phyloP scores from a whole-genome alignment of 2,797 vertebrate species.

The Brachyalestes nurse region DNA sequence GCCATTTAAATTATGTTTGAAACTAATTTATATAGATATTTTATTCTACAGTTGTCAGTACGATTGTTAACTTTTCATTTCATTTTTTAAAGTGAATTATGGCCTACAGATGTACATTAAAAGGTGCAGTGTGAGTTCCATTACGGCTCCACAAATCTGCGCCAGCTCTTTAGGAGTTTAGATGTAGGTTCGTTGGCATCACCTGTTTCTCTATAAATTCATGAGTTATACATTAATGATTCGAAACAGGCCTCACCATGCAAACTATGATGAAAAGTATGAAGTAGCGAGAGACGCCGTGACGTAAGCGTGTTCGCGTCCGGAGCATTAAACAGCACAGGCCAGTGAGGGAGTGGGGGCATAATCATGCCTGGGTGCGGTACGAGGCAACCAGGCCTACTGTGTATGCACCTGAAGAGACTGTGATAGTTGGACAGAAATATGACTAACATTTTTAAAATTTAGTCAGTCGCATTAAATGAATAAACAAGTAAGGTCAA shows the following conservation, averaged over 20 bases:
- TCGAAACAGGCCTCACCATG: neutral
- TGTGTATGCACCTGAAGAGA: too few species aligned
- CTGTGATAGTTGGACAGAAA: too few species aligned
- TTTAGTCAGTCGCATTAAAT: too few species aligned
- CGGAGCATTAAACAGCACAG: too few species aligned
- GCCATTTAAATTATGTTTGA: conserved; percentile 5
- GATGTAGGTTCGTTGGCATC: neutral
- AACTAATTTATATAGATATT: conserved; percentile 15
- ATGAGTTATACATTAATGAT: neutral
- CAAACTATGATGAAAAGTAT: too few species aligned
- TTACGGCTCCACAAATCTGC: neutral
- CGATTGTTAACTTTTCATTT: neutral
- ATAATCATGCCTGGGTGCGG: too few species aligned
- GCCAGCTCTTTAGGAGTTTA: neutral
- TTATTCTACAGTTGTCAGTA: conserved; percentile 15
- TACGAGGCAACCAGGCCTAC: too few species aligned
- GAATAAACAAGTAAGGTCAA: too few species aligned
- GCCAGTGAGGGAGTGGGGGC: too few species aligned
- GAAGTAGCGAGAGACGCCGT: too few species aligned
- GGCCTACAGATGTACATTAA: neutral
- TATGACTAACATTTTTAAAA: too few species aligned
- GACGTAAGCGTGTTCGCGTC: too few species aligned
- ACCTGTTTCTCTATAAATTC: neutral
- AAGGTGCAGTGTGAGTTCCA: neutral
- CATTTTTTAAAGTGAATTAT: neutral